These are phyloP conservation scores for Ascidia mentula DNA, from an alignment of 23 tunicate species.

Conservation along the genomic window DNA sequence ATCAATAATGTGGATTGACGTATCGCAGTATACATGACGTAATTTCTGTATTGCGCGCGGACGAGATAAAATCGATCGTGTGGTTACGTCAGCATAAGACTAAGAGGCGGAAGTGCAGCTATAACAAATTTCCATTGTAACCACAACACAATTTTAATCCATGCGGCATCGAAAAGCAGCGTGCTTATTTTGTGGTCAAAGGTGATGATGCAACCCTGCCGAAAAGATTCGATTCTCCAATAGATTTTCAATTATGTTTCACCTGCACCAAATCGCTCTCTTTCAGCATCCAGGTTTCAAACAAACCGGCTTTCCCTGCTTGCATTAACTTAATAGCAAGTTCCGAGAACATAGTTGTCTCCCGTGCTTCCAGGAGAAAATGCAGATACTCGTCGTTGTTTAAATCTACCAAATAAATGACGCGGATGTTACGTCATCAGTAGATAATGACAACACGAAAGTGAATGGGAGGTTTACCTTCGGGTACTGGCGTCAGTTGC, in stretches of 20 bases:
- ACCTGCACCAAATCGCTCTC: slow-evolving; percentile 97
- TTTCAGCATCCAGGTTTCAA: slow-evolving; percentile 93
- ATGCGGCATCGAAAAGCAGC: too few relatives aligned
- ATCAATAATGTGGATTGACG: too few relatives aligned
- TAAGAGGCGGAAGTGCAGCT: too few relatives aligned
- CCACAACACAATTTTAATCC: too few relatives aligned
- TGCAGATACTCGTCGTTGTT: slow-evolving; percentile 75
- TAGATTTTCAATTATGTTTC: not conserved
- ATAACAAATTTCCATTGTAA: too few relatives aligned
- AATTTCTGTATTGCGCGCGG: too few relatives aligned
- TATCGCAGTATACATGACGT: too few relatives aligned
- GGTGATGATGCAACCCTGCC: too few relatives aligned
- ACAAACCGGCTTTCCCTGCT: slow-evolving; percentile 71
- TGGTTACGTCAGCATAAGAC: too few relatives aligned
- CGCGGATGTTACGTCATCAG: not conserved
- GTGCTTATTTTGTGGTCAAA: too few relatives aligned
- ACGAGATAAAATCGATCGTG: too few relatives aligned
- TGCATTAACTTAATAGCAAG: slow-evolving; percentile 83
- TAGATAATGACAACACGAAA: too few relatives aligned
- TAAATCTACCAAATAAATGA: slow-evolving; percentile 38
- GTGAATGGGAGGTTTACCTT: slow-evolving; percentile 76
- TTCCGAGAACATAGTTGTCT: slow-evolving; percentile 56
- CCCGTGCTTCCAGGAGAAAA: slow-evolving; percentile 67
- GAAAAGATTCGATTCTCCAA: not conserved
- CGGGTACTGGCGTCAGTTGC: slow-evolving; percentile 56